Base-by-base conservation (phyloP, 2,888 invertebrate species). In the Andrena fulva region DNA sequence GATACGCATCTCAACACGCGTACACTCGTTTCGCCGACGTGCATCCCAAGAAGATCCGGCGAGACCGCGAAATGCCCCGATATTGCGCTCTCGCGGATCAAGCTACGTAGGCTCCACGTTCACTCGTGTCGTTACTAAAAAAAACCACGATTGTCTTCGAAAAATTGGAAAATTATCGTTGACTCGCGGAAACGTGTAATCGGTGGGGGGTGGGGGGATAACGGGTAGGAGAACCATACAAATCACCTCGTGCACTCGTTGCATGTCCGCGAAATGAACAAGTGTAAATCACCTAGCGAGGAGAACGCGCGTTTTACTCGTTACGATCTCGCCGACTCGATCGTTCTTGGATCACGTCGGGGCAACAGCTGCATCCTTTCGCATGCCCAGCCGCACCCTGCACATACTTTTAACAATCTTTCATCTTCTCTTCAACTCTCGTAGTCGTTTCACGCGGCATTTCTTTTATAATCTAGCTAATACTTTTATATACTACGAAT, bases 401-500 rank as follows among this genome's bases (percentile, higher is more conserved):
- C 87, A 88, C 80, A 75, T 59, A 54, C 64, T 62, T 64, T 56
- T 62, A 77, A 74, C 67, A 52, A 84, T 87, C 76, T 75, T 81
- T 68, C 81, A 85, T 82, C 33, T 81, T 71, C 67, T 60, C 50
- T 52, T 68, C 7, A 16, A 70, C 75, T 64, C 66, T 89, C 81
- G 77, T 82, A 83, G 63, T 87, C 82, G 76, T 81, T 74, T 66
- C 83, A 64, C 83, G 73, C 82, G 78, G 77, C 77, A 84, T 88
- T 76, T 62, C 31, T 20, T 62, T 84, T 88, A 89, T 87, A 88
- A 77, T 86, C 86, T 89, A 89, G 73, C 86, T 89, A 89, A 89
- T 89, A 89, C 89, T 89, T 89, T 85, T 87, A 89, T 80, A 89
- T 78, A 79, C 87, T 90, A 90, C 89, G 85, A 90, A 89, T 87